These are phyloP conservation scores for Stegophylla sp. DNA, from an alignment of 2,888 invertebrate genomes.

Conservation along the genomic window DNA sequence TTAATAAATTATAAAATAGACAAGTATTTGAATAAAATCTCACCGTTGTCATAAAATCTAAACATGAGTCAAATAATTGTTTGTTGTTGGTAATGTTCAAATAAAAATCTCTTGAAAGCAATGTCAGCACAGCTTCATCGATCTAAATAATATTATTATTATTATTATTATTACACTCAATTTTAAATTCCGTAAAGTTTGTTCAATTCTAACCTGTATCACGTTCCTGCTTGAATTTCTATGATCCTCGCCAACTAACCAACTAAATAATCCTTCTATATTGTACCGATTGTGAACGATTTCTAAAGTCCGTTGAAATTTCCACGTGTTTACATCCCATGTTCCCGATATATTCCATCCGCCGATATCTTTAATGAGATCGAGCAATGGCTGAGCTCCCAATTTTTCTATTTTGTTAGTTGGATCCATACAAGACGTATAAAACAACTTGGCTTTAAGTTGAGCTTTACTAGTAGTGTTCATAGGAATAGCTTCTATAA, in stretches of 20 bases:
- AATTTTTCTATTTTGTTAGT: conserved; percentile 88
- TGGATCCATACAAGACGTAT: conserved; percentile 88
- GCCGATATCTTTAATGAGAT: conserved; percentile 77
- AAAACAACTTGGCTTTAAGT: conserved; percentile 86
- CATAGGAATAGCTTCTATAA: conserved; percentile 38
- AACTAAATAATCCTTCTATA: conserved; percentile 83
- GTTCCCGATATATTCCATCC: conserved; percentile 86
- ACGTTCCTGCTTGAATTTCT: conserved; percentile 86
- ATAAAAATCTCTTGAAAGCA: conserved; percentile 93
- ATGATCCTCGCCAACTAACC: conserved; percentile 93
- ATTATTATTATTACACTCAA: neutral
- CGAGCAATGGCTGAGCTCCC: conserved; percentile 81
- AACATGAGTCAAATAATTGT: conserved; percentile 84
- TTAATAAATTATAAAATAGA: neutral
- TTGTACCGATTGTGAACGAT: conserved; percentile 80
- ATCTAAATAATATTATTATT: conserved; percentile 74
- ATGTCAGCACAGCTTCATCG: conserved; percentile 88
- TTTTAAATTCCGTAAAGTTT: neutral
- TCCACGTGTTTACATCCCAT: conserved; percentile 74
- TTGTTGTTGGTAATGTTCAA: conserved; percentile 87
- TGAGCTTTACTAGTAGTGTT: conserved; percentile 76
- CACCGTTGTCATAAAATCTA: conserved; percentile 89
- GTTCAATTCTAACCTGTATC: conserved; percentile 73
- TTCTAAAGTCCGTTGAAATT: conserved; percentile 78
- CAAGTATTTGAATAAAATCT: conserved; percentile 50